phyloP scores from a whole-genome alignment of 2,888 invertebrate genomes.

The Euplagia quadripunctaria region DNA sequence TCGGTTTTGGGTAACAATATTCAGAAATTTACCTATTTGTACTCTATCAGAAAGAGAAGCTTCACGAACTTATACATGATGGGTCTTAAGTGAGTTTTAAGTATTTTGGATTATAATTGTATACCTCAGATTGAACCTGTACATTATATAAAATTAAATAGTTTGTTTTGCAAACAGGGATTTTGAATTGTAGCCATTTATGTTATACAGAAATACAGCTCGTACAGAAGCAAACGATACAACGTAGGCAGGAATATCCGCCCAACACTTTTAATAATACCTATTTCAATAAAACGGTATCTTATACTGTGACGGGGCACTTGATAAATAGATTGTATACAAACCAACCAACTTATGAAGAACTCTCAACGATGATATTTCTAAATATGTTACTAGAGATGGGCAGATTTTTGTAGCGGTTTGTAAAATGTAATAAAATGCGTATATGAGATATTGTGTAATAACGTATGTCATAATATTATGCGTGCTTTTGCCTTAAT shows the following conservation, averaged over 20 bases:
- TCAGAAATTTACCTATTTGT: no score
- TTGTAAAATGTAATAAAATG: not conserved
- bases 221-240: not conserved
- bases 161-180: not conserved
- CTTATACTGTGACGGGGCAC: constrained; percentile 6
- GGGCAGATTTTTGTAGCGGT: not conserved
- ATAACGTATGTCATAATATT: no score
- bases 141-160: no score
- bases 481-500: no score
- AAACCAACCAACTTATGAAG: not conserved
- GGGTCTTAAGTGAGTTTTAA: no score
- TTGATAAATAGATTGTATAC: constrained; percentile 38
- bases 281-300: constrained; percentile 35
- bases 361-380: not conserved
- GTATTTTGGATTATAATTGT: no score
- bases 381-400: not conserved
- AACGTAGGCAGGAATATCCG: not conserved
- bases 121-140: no score
- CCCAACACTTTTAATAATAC: constrained; percentile 2
- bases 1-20: no score
- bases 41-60: no score
- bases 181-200: not conserved
- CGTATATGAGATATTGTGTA: no score
- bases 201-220: no score
- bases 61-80: no score